These are phyloP conservation scores for Clarias platycephalus DNA, from an alignment of 2,797 vertebrate species.

Conservation along the genomic window DNA sequence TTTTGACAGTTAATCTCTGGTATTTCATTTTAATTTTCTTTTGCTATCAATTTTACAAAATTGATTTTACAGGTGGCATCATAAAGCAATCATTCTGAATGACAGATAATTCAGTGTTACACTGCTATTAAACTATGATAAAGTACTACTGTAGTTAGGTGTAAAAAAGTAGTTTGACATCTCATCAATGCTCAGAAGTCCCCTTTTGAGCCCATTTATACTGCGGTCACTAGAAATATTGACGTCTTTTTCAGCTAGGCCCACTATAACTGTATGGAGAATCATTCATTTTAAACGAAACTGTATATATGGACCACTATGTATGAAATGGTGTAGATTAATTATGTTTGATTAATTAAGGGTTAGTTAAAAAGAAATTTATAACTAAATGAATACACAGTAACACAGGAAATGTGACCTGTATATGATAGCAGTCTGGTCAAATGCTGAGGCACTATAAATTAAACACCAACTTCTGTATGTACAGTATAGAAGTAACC, in stretches of 20 bases:
- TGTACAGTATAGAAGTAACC: background rate
- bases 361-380: background rate
- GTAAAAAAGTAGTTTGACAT: background rate
- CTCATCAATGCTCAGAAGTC: background rate
- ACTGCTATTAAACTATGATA: too few relatives aligned
- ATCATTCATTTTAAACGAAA: background rate
- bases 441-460: background rate
- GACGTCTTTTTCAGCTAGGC: background rate
- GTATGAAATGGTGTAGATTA: background rate
- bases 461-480: background rate
- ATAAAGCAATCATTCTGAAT: too few relatives aligned
- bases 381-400: background rate
- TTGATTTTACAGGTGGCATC: too few relatives aligned
- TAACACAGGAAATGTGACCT: background rate
- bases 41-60: too few relatives aligned
- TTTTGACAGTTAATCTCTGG: too few relatives aligned
- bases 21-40: too few relatives aligned
- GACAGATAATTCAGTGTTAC: background rate
- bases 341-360: background rate
- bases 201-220: background rate
- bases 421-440: background rate
- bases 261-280: background rate
- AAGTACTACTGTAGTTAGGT: too few relatives aligned
- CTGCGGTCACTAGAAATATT: background rate
- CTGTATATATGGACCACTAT: background rate